These are phyloP conservation scores for Montipora foliosa DNA, from an alignment of 64 coral and sea anemone species.

Conservation along the genomic window DNA sequence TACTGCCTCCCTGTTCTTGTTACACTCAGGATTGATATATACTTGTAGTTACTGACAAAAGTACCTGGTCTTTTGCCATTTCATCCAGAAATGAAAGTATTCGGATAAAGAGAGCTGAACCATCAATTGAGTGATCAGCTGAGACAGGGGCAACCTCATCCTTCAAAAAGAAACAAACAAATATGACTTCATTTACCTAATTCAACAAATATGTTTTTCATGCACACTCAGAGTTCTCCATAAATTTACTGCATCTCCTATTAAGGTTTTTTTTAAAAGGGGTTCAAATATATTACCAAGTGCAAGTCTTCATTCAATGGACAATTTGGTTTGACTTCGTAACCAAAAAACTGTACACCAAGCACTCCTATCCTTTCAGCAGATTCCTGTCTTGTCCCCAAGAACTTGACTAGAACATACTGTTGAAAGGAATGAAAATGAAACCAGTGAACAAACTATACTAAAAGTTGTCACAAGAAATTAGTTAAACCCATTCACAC, in stretches of 20 bases:
- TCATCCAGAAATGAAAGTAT: slow-evolving; percentile 87
- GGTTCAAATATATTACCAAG: slow-evolving; percentile 49
- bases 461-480: too few relatives aligned
- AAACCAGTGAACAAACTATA: neutral
- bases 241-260: neutral
- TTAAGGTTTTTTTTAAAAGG: neutral
- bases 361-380: slow-evolving; percentile 87
- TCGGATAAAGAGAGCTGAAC: slow-evolving; percentile 88
- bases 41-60: neutral
- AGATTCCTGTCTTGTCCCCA: slow-evolving; percentile 80
- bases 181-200: neutral
- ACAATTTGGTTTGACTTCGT: slow-evolving; percentile 78
- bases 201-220: neutral
- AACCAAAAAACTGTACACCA: slow-evolving; percentile 90
- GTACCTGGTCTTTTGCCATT: slow-evolving; percentile 99
- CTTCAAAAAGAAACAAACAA: slow-evolving; percentile 40
- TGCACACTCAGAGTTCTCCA: too few relatives aligned
- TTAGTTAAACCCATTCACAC: too few relatives aligned
- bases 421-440: slow-evolving; percentile 32
- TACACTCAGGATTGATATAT: neutral
- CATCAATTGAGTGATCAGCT: slow-evolving; percentile 57
- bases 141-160: slow-evolving; percentile 77
- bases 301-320: slow-evolving; percentile 76
- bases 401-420: slow-evolving; percentile 92
- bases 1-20: neutral